phyloP scores from a whole-genome alignment of 37 sponge, comb jelly and placozoan species.

The Eunapius fragilis region DNA sequence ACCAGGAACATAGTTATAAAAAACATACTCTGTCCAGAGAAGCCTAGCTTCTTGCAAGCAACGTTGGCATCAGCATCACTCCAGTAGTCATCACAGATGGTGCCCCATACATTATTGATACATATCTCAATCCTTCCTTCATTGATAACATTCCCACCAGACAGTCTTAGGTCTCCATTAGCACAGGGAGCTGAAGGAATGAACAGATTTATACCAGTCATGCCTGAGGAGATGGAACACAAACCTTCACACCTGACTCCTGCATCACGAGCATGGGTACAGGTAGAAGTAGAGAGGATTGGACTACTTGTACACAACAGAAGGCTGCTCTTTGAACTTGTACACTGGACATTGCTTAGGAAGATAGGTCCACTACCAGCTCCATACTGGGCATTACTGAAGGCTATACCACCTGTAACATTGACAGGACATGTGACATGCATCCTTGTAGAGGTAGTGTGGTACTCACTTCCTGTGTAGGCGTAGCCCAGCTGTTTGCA shows the following conservation, averaged over 20 bases:
- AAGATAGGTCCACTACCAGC: no score
- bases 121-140: conserved; percentile 23
- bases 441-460: no score
- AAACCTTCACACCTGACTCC: neutral
- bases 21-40: neutral
- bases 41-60: conserved; percentile 4
- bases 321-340: no score
- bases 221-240: neutral
- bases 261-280: neutral
- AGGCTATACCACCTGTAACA: neutral
- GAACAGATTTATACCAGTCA: no score
- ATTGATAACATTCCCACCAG: conserved; percentile 11
- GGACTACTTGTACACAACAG: no score
- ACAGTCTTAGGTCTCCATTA: conserved; percentile 11
- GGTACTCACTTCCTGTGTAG: conserved; percentile 15
- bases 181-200: neutral
- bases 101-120: conserved; percentile 29
- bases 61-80: conserved; percentile 6
- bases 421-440: no score
- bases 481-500: conserved; percentile 26
- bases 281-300: no score
- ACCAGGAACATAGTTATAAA: no score
- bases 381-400: no score
- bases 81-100: conserved; percentile 19
- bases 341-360: no score